Evolutionary conservation across 2,113 vertebrate genomes (phyloP).

Genomic region (Catharus bicknelli): DNA sequence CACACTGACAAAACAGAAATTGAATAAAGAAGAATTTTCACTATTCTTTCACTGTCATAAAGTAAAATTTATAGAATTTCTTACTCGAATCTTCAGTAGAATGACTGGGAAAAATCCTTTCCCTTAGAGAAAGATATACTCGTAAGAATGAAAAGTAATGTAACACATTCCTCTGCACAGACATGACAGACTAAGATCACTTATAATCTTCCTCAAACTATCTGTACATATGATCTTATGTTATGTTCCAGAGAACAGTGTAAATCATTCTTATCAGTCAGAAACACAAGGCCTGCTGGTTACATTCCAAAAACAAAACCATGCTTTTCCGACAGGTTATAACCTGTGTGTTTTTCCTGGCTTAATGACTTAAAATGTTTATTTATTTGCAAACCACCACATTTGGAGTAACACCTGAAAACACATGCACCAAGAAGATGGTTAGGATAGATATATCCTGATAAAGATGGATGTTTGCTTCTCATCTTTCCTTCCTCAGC

Average conservation of each 20-base stretch:
- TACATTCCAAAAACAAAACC: not conserved
- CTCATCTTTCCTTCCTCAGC: not conserved
- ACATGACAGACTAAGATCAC: not conserved
- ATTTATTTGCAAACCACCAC: not conserved
- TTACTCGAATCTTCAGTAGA: not conserved
- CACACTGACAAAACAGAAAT: not conserved
- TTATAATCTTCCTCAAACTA: not conserved
- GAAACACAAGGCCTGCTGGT: not conserved
- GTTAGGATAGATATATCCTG: not conserved
- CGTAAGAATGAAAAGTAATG: not conserved
- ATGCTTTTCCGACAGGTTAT: not conserved
- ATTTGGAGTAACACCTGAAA: not conserved
- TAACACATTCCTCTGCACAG: not conserved
- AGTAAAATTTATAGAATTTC: not conserved
- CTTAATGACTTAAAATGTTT: not conserved
- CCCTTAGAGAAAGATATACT: not conserved
- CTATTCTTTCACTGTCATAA: not conserved
- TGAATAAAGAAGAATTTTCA: not conserved
- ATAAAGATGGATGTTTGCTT: not conserved
- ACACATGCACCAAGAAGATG: not conserved
- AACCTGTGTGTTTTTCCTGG: not conserved
- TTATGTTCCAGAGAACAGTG: not conserved
- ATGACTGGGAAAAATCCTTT: not conserved
- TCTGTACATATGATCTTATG: not conserved
- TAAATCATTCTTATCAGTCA: conserved; percentile 3